Percentiles rank a stretch among this genome's conserved stretches.
phyloP scores from a whole-genome alignment of 2,113 vertebrate species.

The Ardeotis arabs region DNA sequence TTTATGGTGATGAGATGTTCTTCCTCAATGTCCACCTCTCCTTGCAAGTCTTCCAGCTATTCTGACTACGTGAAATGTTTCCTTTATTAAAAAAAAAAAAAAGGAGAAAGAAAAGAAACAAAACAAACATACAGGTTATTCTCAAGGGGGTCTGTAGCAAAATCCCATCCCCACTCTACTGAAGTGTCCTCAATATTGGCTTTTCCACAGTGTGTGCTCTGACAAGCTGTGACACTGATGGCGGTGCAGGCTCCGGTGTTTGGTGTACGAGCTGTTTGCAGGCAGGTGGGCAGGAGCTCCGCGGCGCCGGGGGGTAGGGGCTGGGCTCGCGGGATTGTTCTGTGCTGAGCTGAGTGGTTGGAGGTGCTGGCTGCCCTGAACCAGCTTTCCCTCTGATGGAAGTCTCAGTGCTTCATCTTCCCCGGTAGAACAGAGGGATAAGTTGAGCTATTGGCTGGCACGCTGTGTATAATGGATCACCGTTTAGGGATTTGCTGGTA shows the following conservation, averaged over 20 bases:
- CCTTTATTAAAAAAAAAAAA: neutral
- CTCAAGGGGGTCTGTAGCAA: neutral
- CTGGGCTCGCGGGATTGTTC: neutral
- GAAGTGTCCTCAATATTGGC: neutral
- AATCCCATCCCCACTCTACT: neutral
- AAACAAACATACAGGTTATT: neutral
- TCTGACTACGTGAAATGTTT: neutral
- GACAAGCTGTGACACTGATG: neutral
- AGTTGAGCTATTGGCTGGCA: neutral
- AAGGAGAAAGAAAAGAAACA: neutral
- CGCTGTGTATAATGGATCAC: neutral
- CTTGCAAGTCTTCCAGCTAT: neutral
- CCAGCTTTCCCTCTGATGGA: neutral
- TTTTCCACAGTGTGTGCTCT: neutral
- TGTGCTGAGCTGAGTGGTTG: neutral
- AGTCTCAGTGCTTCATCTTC: neutral
- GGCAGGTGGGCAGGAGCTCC: neutral
- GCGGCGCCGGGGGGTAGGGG: fast-evolving
- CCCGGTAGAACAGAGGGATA: neutral
- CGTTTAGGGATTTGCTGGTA: neutral
- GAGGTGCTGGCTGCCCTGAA: neutral
- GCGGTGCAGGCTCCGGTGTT: neutral
- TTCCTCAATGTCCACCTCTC: neutral
- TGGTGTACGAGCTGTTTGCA: fast-evolving
- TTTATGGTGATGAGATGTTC: neutral